Conservation (phyloP, 2,888 invertebrate species). For the Agonopterix alstromeriana region DNA sequence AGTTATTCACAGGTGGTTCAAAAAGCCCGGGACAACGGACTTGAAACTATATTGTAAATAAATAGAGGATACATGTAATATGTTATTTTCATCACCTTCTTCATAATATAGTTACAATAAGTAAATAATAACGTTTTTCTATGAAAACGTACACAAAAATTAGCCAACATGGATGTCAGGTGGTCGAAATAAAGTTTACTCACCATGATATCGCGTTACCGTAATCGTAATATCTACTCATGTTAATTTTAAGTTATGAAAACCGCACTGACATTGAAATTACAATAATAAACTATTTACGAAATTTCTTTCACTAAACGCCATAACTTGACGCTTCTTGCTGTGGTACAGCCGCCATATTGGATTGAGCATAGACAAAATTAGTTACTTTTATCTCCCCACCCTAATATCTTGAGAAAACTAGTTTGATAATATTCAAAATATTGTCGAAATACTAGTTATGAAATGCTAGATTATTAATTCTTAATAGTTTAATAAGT, state of each 20-base stretch:
- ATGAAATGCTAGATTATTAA: too few species aligned
- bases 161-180: constrained; percentile 64
- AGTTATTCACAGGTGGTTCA: not conserved
- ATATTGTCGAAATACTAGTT: too few species aligned
- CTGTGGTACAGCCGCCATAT: constrained; percentile 55
- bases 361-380: constrained; percentile 52
- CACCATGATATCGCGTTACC: constrained; percentile 74
- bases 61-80: not conserved
- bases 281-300: constrained; percentile 41
- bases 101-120: constrained; percentile 2
- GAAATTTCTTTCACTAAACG: constrained; percentile 50
- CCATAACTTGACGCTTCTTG: constrained; percentile 65
- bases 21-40: constrained; percentile 1
- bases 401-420: too few species aligned
- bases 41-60: too few species aligned
- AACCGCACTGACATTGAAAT: constrained; percentile 48
- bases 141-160: constrained; percentile 56
- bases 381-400: constrained; percentile 2
- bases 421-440: too few species aligned
- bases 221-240: constrained; percentile 77
- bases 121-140: constrained; percentile 20
- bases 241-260: constrained; percentile 53
- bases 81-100: not conserved
- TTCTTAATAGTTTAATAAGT: not conserved
- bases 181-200: constrained; percentile 41